These are phyloP conservation scores for Drosophila dunni DNA, from an alignment of 1,140 invertebrate species.

Conservation along the genomic window DNA sequence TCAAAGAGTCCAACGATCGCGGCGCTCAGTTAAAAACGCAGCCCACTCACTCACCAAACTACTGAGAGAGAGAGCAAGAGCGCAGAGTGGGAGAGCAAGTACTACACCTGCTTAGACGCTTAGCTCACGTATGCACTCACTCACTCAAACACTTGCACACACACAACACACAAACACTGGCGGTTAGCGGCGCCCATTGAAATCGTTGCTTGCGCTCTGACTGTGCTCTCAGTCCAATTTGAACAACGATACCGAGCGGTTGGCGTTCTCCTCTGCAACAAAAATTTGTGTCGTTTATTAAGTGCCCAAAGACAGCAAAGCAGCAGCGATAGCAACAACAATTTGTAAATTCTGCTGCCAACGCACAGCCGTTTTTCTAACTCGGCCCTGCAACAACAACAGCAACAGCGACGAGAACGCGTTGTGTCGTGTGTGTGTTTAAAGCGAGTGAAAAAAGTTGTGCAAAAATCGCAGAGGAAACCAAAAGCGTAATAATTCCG, in stretches of 20 bases:
- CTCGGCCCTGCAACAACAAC: slow-evolving; percentile 57
- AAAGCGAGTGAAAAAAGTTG: slow-evolving; percentile 37
- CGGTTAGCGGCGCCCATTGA: slow-evolving; percentile 34
- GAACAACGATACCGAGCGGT: slow-evolving; percentile 83
- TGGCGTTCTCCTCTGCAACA: slow-evolving; percentile 66
- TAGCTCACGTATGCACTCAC: slow-evolving; percentile 25
- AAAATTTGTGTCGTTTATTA: slow-evolving; percentile 47
- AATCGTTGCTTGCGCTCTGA: slow-evolving; percentile 47
- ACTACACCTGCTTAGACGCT: slow-evolving; percentile 44
- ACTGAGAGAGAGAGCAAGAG: slow-evolving; percentile 25
- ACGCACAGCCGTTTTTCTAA: slow-evolving; percentile 53
- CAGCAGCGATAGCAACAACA: slow-evolving; percentile 49
- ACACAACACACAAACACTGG: slow-evolving; percentile 7
- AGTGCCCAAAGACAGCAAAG: slow-evolving; percentile 43
- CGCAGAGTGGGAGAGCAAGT: slow-evolving; percentile 16
- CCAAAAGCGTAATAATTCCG: slow-evolving; percentile 46
- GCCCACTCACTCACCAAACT: slow-evolving; percentile 44
- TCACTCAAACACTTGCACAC: neutral
- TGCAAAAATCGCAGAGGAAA: slow-evolving; percentile 55
- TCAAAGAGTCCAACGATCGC: slow-evolving; percentile 37
- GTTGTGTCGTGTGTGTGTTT: slow-evolving; percentile 45
- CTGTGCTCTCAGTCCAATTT: slow-evolving; percentile 73
- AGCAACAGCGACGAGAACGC: slow-evolving; percentile 37
- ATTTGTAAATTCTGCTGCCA: slow-evolving; percentile 67
- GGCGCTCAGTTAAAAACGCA: slow-evolving; percentile 13